These are phyloP conservation scores for Latrodectus hesperus DNA, from an alignment of 2,888 invertebrate species.

Conservation along the genomic window DNA sequence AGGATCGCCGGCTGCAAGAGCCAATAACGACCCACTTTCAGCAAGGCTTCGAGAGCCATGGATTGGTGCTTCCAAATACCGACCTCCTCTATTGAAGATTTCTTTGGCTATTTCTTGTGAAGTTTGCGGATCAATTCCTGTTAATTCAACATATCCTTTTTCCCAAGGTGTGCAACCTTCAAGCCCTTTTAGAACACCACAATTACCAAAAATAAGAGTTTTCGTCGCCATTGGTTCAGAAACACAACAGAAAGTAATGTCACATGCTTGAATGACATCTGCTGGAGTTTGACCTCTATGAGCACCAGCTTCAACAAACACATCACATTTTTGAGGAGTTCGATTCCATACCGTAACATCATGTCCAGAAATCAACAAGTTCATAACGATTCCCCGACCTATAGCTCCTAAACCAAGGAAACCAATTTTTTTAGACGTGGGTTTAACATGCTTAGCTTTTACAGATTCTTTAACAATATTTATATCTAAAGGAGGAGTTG, in stretches of 20 bases:
- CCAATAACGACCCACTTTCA: conserved; percentile 89
- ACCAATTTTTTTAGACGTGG: conserved; percentile 91
- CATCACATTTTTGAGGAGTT: conserved; percentile 89
- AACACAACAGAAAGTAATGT: conserved; percentile 96
- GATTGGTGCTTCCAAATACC: conserved; percentile 93
- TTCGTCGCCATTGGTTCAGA: conserved; percentile 94
- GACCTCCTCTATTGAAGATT: conserved; percentile 82
- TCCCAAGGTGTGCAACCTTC: conserved; percentile 75
- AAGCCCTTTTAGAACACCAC: conserved; percentile 90
- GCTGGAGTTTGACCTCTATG: conserved; percentile 89
- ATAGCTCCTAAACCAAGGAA: conserved; percentile 96
- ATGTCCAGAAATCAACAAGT: conserved; percentile 93
- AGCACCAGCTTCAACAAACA: conserved; percentile 90
- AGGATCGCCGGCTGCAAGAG: conserved; percentile 93
- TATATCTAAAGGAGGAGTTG: conserved; percentile 84
- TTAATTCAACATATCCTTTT: conserved; percentile 98
- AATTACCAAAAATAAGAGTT: conserved; percentile 95
- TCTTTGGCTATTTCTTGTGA: conserved; percentile 90
- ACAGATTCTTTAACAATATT: conserved; percentile 85
- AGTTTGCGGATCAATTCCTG: conserved; percentile 94
- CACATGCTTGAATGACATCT: conserved; percentile 92
- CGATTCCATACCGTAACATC: conserved; percentile 93
- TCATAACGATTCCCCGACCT: conserved; percentile 96
- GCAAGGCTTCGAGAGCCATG: conserved; percentile 91
- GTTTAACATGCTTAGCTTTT: conserved; percentile 88